Evolutionary conservation across 2,113 vertebrate species (phyloP), one percentile per base, ranked within the genome.

Genomic region (Galemys pyrenaicus): DNA sequence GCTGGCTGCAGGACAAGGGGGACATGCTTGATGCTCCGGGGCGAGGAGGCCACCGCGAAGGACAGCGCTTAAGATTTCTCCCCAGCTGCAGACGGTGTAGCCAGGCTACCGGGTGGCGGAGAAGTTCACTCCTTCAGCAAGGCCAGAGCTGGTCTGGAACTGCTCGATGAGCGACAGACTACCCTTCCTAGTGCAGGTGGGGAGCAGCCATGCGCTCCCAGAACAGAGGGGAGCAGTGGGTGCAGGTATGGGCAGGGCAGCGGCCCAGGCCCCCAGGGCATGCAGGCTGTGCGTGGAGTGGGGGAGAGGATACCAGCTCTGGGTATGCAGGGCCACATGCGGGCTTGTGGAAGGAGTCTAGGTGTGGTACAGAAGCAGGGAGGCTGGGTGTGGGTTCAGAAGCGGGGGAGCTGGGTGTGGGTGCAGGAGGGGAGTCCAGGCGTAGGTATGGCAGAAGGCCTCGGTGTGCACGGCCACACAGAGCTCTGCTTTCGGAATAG

Each of bases 221-320:
- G n/a, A 4, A 20, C 22, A 3, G 13, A 26, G 12, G 32, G 0
- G 0, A 8, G 7, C 37, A 16, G 30, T 12, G 26, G 51, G 39
- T 75, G 39, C 4, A 30, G 68, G 19, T 54, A 7, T 37, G 2
- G 5, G 5, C 5, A 22, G 51, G 37, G 13, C 22, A 35, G 49
- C 82, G 62, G 16, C 30, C 30, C 2, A 20, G 41, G 49, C 28
- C 56, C 56, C 58, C 82, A 44, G 39, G 30, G 12, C 79, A 49
- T 4, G 0, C 2, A 49, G 54, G 60, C 26, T 5, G 22, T 8
- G 5, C 2, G 39, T 11, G 28, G 9, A 1, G n/a, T 60, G 37
- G 5, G 26, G 15, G 68, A 56, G 39, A 20, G 51, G 30, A 20
- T 1, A 0, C 3, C 15, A 16, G 13, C 15, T 41, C 58, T 41